These are phyloP conservation scores for Calameuta filiformis DNA, from an alignment of 2,888 invertebrate species.

Conservation along the genomic window DNA sequence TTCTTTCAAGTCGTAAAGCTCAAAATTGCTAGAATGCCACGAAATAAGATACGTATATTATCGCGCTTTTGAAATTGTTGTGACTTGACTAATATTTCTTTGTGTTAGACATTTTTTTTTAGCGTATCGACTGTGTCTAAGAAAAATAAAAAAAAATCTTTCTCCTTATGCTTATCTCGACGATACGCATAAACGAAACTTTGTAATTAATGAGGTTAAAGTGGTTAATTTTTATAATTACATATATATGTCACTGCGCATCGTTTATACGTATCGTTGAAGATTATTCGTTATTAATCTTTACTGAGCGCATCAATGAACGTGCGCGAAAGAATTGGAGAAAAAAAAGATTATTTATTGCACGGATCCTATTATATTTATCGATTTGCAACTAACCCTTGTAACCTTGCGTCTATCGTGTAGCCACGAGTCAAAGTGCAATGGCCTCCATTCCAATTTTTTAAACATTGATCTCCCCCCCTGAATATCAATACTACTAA, in stretches of 20 bases:
- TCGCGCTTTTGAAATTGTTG: neutral
- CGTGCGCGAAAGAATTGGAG: neutral
- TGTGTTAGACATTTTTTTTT: neutral
- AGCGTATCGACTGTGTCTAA: too few species aligned
- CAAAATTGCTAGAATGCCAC: neutral
- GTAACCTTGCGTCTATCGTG: neutral
- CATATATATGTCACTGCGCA: too few species aligned
- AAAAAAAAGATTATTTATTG: conserved; percentile 1
- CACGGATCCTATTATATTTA: neutral
- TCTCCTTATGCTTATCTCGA: neutral
- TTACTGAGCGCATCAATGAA: neutral
- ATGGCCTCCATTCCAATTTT: neutral
- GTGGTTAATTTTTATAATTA: too few species aligned
- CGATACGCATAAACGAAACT: neutral
- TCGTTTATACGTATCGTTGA: too few species aligned
- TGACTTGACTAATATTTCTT: neutral
- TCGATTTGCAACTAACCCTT: neutral
- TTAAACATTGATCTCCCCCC: neutral
- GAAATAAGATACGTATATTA: neutral
- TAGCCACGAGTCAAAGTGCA: neutral
- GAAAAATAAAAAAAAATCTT: neutral
- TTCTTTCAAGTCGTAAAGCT: neutral
- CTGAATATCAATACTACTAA: neutral
- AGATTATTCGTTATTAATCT: too few species aligned
- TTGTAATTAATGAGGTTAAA: too few species aligned